Percentiles rank a stretch among this genome's conserved stretches.
phyloP scores from a whole-genome alignment of 1,140 invertebrate species.

The Limonius californicus region DNA sequence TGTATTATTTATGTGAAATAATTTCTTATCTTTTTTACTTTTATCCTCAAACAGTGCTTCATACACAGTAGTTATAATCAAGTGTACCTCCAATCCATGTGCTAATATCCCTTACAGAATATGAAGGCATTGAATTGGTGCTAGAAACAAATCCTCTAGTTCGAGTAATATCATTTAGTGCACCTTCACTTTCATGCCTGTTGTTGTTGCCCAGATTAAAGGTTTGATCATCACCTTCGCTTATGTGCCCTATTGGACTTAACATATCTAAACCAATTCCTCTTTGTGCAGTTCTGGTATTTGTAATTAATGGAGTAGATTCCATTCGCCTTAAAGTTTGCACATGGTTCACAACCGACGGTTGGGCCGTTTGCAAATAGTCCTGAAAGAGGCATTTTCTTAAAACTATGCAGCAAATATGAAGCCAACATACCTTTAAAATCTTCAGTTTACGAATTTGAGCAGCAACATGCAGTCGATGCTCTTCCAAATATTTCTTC shows the following conservation, averaged over 20 bases:
- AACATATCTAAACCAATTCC: constrained; percentile 42
- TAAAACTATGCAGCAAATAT: neutral
- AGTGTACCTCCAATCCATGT: constrained; percentile 51
- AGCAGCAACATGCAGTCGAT: constrained; percentile 52
- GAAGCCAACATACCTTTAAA: constrained; percentile 50
- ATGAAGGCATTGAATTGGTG: constrained; percentile 44
- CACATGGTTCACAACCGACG: neutral
- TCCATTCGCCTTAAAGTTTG: constrained; percentile 23
- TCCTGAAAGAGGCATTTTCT: constrained; percentile 20
- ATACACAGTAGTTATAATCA: neutral
- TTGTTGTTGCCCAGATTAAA: neutral
- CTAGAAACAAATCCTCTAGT: constrained; percentile 6
- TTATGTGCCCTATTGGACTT: constrained; percentile 51
- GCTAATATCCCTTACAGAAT: constrained; percentile 56
- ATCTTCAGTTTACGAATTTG: constrained; percentile 58
- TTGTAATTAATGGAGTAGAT: constrained; percentile 41
- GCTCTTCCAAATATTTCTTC: constrained; percentile 51
- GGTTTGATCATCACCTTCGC: constrained; percentile 14
- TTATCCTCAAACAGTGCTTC: too few species aligned
- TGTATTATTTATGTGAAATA: too few species aligned
- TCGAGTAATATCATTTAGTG: neutral
- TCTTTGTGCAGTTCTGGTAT: constrained; percentile 15
- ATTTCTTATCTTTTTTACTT: too few species aligned
- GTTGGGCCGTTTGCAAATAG: constrained; percentile 21
- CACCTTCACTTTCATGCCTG: constrained; percentile 7